These are phyloP conservation scores for Ceriagrion tenellum DNA, from an alignment of 2,888 invertebrate species.

Conservation along the genomic window DNA sequence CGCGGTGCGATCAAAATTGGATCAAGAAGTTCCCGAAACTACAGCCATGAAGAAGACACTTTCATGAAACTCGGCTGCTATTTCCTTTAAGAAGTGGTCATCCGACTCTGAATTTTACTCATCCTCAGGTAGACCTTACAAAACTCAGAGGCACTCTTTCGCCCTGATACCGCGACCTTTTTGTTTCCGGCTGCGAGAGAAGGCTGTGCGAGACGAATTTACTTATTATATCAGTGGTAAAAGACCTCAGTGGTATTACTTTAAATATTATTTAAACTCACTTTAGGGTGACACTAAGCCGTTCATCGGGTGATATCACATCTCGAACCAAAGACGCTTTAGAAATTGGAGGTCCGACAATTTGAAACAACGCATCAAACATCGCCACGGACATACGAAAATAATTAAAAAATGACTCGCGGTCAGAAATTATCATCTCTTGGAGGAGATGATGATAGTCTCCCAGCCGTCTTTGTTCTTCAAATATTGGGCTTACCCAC, in stretches of 20 bases:
- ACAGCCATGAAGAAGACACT: neutral
- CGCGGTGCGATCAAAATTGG: too few species aligned
- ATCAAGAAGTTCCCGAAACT: neutral
- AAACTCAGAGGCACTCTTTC: neutral
- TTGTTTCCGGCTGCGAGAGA: too few species aligned
- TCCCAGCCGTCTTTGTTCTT: slow-evolving; percentile 9
- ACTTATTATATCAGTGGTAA: neutral
- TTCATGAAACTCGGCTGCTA: neutral
- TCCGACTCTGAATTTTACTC: neutral
- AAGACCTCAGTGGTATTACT: neutral
- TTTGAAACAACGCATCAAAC: neutral
- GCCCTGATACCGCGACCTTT: too few species aligned
- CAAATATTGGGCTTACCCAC: neutral
- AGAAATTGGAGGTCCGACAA: neutral
- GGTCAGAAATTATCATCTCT: slow-evolving; percentile 5
- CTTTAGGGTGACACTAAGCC: neutral
- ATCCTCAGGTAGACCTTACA: neutral
- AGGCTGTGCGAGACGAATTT: too few species aligned
- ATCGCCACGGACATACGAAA: neutral
- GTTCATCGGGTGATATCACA: slow-evolving; percentile 11
- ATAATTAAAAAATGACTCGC: neutral
- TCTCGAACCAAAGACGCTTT: slow-evolving; percentile 23
- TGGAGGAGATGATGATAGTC: slow-evolving; percentile 29
- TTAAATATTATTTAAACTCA: neutral
- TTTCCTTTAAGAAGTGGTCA: neutral